Conservation (phyloP, 2,113 vertebrate species). For the Syrmaticus mikado region DNA sequence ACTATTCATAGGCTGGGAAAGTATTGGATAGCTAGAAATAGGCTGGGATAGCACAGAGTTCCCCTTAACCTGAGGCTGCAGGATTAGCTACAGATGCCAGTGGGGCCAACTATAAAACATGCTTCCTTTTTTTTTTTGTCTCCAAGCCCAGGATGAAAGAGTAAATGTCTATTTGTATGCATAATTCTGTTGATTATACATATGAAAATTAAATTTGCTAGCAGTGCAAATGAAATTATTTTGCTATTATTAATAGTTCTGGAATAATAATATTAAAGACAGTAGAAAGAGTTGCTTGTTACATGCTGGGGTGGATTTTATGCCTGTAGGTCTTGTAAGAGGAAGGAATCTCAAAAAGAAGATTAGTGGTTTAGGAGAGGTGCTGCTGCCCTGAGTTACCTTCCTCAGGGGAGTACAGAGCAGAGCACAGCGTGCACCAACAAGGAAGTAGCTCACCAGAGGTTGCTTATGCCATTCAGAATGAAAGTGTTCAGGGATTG, state of each 20-base stretch:
- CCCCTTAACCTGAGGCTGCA: neutral
- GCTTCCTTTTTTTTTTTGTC: neutral
- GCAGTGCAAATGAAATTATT: neutral
- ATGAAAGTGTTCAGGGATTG: neutral
- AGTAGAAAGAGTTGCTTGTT: neutral
- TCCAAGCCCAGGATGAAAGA: neutral
- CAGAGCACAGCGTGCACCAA: neutral
- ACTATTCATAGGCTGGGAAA: neutral
- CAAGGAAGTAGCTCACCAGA: neutral
- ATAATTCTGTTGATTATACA: neutral
- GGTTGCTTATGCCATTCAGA: neutral
- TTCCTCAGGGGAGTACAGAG: neutral
- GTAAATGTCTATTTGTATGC: neutral
- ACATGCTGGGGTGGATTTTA: neutral
- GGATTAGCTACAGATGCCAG: neutral
- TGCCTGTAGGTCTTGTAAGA: neutral
- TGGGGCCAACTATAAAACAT: neutral
- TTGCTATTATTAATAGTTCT: neutral
- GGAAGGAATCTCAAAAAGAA: neutral
- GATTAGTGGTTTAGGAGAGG: neutral
- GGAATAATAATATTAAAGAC: neutral
- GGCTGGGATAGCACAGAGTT: neutral
- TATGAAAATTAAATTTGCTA: neutral
- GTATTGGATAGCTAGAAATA: neutral
- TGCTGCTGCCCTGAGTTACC: neutral